phyloP scores from a whole-genome alignment of 2,888 invertebrate genomes.

The Gonocerus acuteangulatus region DNA sequence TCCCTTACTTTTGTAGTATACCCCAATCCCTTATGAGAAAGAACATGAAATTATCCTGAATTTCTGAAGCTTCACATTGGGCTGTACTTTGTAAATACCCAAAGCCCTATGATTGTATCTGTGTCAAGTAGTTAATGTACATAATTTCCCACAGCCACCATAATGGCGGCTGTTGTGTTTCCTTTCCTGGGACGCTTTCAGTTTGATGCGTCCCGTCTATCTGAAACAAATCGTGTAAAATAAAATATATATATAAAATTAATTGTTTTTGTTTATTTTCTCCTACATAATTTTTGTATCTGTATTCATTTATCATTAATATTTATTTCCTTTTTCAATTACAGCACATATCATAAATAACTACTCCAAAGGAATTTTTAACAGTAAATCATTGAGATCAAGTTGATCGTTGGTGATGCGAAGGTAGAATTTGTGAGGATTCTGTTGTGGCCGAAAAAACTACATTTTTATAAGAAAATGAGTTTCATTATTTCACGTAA shows the following conservation, averaged over 20 bases:
- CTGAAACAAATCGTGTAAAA: conserved; percentile 22
- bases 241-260: conserved; percentile 19
- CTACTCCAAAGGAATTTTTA: too few species aligned
- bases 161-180: conserved; percentile 9
- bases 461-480: too few species aligned
- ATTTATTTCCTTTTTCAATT: too few species aligned
- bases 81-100: conserved; percentile 23
- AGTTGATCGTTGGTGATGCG: too few species aligned
- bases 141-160: conserved; percentile 14
- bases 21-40: conserved; percentile 2
- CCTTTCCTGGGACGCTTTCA: conserved; percentile 14
- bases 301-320: too few species aligned
- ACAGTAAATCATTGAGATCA: too few species aligned
- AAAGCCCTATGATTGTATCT: conserved; percentile 21
- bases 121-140: conserved; percentile 25
- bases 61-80: conserved; percentile 20
- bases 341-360: too few species aligned
- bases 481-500: too few species aligned
- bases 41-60: conserved; percentile 8
- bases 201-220: conserved; percentile 17
- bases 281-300: too few species aligned
- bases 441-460: too few species aligned
- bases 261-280: too few species aligned
- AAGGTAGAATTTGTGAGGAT: too few species aligned
- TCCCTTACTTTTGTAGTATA: conserved; percentile 11